Evolutionary conservation across 2,797 vertebrate species (phyloP), one percentile per base, ranked within the genome.

Genomic region (Pelochelys cantorii): DNA sequence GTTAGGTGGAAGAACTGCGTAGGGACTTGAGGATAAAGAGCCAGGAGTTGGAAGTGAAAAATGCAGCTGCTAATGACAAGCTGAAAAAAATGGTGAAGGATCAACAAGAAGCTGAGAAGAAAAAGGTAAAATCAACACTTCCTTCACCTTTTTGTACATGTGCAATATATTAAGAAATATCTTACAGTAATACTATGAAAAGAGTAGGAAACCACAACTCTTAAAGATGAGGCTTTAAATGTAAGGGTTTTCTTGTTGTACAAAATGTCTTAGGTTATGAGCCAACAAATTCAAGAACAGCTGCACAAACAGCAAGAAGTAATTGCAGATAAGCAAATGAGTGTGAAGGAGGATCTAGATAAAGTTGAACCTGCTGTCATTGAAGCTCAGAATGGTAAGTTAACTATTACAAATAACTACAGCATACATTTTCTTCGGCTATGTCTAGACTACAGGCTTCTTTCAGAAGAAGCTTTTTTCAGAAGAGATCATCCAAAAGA

Each of bases 11-110:
- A 97, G 99, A 99, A 96, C 98, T 99, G 89, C 98, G 99, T 7
- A 98, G 99, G 7, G 99, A 99, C 95, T 95, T 99, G 88, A 98
- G 99, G 95, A 99, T 99, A 95, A 99, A 99, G 98, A 99, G 99
- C 96, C 99, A 99, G 90, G 99, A 99, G 96, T 96, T 99, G 93
- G 99, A 99, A 97, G 98, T 99, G 14, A 99, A 99, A 97, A 99
- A 99, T 2, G 99, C 99, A 2, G 99, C 99, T 3, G 99, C 99
- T 93, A 99, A 99, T 11, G 99, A 99, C 98, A 99, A 99, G 96
- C 97, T 99, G 96, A 99, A 99, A 97, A 99, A 99, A 98, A 99
- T 99, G 99, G 99, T 99, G 86, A 99, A 99, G 97, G 99, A 99
- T 97, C 99, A 99, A 82, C 99, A 99, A 93, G 99, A 99, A 96